Evolutionary conservation across 2,113 vertebrate genomes (phyloP).

Genomic region (Mus pahari): DNA sequence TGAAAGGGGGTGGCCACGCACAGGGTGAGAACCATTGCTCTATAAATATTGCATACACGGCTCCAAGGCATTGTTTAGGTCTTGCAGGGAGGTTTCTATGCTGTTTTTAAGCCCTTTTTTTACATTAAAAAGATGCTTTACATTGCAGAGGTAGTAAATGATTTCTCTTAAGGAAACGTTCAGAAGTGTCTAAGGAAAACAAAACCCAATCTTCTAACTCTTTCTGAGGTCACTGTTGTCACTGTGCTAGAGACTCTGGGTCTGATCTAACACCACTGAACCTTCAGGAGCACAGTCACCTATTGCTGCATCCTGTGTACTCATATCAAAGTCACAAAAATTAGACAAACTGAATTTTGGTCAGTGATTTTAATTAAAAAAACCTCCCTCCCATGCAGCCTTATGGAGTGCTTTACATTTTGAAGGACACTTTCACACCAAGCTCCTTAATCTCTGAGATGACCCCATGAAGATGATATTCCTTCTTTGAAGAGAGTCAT

Average conservation of each 20-base stretch:
- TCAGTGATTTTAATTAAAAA: slow-evolving; percentile 26
- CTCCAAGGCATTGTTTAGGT: neutral
- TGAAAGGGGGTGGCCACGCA: neutral
- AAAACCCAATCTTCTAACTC: neutral
- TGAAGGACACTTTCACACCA: neutral
- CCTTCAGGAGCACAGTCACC: neutral
- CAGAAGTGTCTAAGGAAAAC: slow-evolving; percentile 5
- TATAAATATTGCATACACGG: neutral
- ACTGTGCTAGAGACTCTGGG: neutral
- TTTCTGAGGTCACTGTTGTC: neutral
- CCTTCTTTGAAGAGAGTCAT: neutral
- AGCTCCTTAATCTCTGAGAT: neutral
- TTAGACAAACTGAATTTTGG: neutral
- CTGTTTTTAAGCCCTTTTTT: slow-evolving; percentile 38
- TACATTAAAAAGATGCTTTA: slow-evolving; percentile 46
- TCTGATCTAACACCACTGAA: neutral
- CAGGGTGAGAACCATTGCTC: neutral
- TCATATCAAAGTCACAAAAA: neutral
- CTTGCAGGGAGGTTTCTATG: neutral
- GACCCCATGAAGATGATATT: neutral
- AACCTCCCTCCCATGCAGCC: neutral
- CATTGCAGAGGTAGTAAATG: slow-evolving; percentile 3
- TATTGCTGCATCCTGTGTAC: neutral
- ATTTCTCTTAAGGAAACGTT: neutral
- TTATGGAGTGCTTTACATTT: neutral